phyloP scores from a whole-genome alignment of 2,888 invertebrate species.

The Buathra laborator region DNA sequence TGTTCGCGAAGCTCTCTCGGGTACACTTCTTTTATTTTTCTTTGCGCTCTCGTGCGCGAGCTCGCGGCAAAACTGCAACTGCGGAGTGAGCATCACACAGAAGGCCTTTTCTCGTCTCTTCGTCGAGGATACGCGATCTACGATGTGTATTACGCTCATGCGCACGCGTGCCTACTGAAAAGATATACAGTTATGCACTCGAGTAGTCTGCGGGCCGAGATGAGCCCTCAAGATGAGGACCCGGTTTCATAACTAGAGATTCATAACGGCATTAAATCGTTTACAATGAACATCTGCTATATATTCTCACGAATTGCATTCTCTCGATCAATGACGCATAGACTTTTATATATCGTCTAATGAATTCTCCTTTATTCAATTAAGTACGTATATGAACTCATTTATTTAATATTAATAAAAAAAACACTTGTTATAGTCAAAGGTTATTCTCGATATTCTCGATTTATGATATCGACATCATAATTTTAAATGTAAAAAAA shows the following conservation, averaged over 20 bases:
- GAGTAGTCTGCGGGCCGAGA: conserved; percentile 60
- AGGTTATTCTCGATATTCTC: not conserved
- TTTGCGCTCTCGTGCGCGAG: conserved; percentile 9
- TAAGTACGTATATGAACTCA: not conserved
- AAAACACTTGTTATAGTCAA: not conserved
- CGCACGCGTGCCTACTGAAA: conserved; percentile 71
- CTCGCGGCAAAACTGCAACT: conserved; percentile 49
- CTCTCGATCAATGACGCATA: not conserved
- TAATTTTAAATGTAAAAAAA: too few species aligned
- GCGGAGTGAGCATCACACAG: conserved; percentile 28
- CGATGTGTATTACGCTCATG: conserved; percentile 63
- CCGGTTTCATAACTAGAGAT: conserved; percentile 82
- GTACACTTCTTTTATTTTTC: conserved; percentile 56
- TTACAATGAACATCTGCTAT: conserved; percentile 72
- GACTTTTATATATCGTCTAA: not conserved
- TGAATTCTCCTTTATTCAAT: not conserved
- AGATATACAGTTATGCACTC: conserved; percentile 81
- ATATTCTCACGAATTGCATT: conserved; percentile 42
- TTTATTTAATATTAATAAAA: too few species aligned
- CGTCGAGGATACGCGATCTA: conserved; percentile 47
- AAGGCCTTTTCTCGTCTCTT: conserved; percentile 31
- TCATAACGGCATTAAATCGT: conserved; percentile 81
- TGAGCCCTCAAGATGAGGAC: conserved; percentile 75
- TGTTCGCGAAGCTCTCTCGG: conserved; percentile 53
- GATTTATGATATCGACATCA: not conserved